Base-by-base conservation (phyloP, 2,113 vertebrate species). In the Miniopterus natalensis region DNA sequence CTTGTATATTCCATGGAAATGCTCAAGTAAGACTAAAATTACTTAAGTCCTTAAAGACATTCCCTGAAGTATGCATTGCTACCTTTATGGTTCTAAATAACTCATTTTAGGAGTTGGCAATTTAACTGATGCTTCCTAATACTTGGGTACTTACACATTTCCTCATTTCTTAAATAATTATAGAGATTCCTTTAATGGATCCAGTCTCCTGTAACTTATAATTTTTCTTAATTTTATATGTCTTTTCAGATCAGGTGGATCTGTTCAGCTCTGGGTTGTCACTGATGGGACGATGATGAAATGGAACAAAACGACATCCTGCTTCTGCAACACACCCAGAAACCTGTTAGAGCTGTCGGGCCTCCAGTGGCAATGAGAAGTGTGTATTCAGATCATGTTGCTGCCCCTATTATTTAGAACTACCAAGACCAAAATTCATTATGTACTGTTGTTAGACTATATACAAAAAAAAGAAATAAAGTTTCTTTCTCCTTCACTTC, bases 341-440 rank as follows among this genome's bases (percentile, higher is more conserved):
- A 99, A 98, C 99, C 99, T 0, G 99, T 99, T 11, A 98, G 99
- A 81, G 99, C 99, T 4, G 99, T 99, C 20, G 99, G 99, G 42
- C 99, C 99, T 2, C 99, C 42, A 99, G 99, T 0, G 99, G 99
- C 96, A 99, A 98, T 23, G 99, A 99, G 97, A 99, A 99, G 99
- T 99, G 96, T 96, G 99, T 98, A 74, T 85, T 25, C 77, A 65
- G 14, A 79, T 66, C 47, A 18, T 6, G 20, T 53, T 40, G 29
- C 55, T 45, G 4, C 45, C 36, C 9, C 25, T 36, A 5, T 13
- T 31, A 4, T 25, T 61, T 80, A 66, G 27, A 68, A 61, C 23
- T 40, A 42, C 14, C 14, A 18, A 85, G 8, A 68, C 27, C n/a
- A 27, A 61, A 25, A 84, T 29, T 31, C n/a, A 23, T 18, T 49